A percentile compares a stretch with the other conserved stretches of the same genome.
These are phyloP conservation scores for Albula glossodonta DNA, from an alignment of 2,113 vertebrate species.

Conservation along the genomic window DNA sequence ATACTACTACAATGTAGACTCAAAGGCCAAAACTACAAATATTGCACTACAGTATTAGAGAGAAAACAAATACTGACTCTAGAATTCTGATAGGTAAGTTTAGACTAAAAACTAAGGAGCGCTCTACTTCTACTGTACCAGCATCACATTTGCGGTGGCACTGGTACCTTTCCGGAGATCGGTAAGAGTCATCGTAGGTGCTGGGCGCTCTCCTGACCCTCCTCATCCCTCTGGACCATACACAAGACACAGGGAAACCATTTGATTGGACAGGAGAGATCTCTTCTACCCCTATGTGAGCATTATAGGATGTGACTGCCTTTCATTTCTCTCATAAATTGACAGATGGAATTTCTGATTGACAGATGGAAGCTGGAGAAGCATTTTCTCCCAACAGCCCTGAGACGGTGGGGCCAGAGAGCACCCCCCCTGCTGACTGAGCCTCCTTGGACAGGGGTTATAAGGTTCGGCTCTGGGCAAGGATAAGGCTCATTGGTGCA, in stretches of 20 bases:
- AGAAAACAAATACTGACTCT: neutral
- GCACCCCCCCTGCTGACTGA: too few species aligned
- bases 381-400: too few species aligned
- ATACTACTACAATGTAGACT: neutral
- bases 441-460: too few species aligned
- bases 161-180: conserved; percentile 70
- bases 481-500: too few species aligned
- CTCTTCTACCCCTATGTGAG: conserved; percentile 27
- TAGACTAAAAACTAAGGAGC: neutral
- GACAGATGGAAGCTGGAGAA: conserved; percentile 52
- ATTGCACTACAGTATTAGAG: neutral
- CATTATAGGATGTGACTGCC: conserved; percentile 2
- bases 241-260: conserved; percentile 4
- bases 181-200: conserved; percentile 63
- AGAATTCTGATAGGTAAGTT: neutral
- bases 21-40: neutral
- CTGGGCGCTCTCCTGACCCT: conserved; percentile 69
- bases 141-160: conserved; percentile 46
- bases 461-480: too few species aligned
- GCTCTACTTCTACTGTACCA: neutral
- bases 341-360: conserved; percentile 58
- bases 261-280: conserved; percentile 27
- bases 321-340: conserved; percentile 38
- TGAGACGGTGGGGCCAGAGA: too few species aligned
- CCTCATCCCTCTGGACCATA: conserved; percentile 60